These are phyloP conservation scores for Drosophila neutralis DNA, from an alignment of 2,888 invertebrate species.

Conservation along the genomic window DNA sequence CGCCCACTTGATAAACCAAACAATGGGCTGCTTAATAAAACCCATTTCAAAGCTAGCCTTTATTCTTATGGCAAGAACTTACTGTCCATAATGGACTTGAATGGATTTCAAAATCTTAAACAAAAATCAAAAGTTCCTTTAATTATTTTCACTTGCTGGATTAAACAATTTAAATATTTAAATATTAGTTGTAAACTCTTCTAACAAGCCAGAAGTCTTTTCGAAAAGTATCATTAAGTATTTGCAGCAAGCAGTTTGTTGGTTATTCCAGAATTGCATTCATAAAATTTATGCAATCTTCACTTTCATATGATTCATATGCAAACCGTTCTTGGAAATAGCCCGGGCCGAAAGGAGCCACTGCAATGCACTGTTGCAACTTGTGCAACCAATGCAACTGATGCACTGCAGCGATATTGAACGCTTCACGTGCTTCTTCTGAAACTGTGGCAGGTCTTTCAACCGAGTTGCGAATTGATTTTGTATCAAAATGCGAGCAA, in stretches of 20 bases:
- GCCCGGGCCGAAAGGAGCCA: conserved; percentile 16
- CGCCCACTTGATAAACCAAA: conserved; percentile 41
- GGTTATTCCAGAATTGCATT: conserved; percentile 6
- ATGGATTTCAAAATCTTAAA: neutral
- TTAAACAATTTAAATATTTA: neutral
- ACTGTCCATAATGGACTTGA: neutral
- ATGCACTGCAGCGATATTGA: conserved; percentile 39
- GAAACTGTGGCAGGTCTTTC: conserved; percentile 17
- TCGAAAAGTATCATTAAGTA: neutral
- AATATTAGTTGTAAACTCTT: neutral
- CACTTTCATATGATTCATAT: conserved; percentile 35
- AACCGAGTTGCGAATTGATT: conserved; percentile 6
- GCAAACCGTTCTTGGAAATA: conserved; percentile 48
- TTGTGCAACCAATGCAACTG: conserved; percentile 30
- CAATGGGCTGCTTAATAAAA: conserved; percentile 3
- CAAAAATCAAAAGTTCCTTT: neutral
- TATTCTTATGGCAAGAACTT: neutral
- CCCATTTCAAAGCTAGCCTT: neutral
- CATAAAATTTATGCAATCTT: conserved; percentile 54
- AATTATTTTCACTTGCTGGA: neutral
- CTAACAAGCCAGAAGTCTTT: neutral
- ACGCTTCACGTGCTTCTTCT: conserved; percentile 1
- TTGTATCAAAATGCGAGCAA: conserved; percentile 17
- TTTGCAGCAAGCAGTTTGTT: neutral
- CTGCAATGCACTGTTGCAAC: conserved; percentile 1